phyloP scores from a whole-genome alignment of 2,888 invertebrate species.

The Terebella lapidaria region DNA sequence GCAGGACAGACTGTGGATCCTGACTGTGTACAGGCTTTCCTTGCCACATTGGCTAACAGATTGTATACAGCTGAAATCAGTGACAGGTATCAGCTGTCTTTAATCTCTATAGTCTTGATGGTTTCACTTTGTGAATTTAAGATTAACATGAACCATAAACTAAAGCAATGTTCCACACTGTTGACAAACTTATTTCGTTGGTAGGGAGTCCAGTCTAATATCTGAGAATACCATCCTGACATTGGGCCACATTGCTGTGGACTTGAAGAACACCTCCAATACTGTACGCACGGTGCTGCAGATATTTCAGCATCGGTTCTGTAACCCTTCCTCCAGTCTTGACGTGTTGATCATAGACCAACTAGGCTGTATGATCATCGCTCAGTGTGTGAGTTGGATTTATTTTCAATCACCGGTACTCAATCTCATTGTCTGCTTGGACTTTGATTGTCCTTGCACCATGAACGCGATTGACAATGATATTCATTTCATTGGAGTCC shows the following conservation, averaged over 20 bases:
- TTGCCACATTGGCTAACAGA: constrained; percentile 87
- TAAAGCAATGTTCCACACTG: too few relatives aligned
- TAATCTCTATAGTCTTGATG: not conserved
- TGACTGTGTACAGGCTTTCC: constrained; percentile 89
- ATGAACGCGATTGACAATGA: too few relatives aligned
- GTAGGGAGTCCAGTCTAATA: constrained; percentile 84
- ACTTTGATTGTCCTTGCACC: too few relatives aligned
- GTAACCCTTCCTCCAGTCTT: constrained; percentile 83
- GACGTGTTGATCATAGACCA: constrained; percentile 95
- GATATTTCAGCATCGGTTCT: constrained; percentile 92
- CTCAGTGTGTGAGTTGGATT: constrained; percentile 58
- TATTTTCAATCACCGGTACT: not conserved
- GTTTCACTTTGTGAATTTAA: too few relatives aligned
- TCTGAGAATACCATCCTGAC: constrained; percentile 95
- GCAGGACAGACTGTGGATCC: constrained; percentile 84
- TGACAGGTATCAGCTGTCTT: constrained; percentile 53
- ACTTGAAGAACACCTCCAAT: constrained; percentile 85
- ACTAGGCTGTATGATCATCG: constrained; percentile 95
- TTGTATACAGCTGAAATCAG: constrained; percentile 75
- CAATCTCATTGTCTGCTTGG: not conserved
- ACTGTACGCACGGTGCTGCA: constrained; percentile 92
- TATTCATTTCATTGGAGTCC: too few relatives aligned
- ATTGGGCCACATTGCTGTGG: constrained; percentile 84
- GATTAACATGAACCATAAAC: too few relatives aligned
- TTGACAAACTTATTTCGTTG: too few relatives aligned